These are phyloP conservation scores for Takifugu ocellatus DNA, from an alignment of 2,797 vertebrate species.

Conservation along the genomic window DNA sequence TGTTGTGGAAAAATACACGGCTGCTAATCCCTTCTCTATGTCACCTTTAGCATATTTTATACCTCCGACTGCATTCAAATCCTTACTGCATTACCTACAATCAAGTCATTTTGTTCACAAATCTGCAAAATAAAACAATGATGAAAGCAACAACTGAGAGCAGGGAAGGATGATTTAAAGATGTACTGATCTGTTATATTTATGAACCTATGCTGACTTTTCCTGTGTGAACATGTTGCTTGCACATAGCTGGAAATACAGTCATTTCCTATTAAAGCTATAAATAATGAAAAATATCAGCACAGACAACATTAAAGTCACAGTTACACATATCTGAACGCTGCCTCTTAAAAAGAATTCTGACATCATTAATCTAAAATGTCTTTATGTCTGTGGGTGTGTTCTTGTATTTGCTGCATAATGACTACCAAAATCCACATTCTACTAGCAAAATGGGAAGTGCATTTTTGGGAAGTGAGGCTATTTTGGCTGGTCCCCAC, in stretches of 20 bases:
- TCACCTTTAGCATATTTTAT: slow-evolving; percentile 38
- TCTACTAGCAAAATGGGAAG: too few species aligned
- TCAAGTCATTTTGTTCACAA: background rate
- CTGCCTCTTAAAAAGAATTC: background rate
- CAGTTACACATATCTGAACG: background rate
- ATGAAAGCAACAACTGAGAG: slow-evolving; percentile 29
- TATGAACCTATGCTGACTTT: slow-evolving; percentile 56
- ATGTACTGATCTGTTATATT: slow-evolving; percentile 59
- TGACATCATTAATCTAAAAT: too few species aligned
- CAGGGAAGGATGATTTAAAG: slow-evolving; percentile 28
- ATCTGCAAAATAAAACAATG: slow-evolving; percentile 8
- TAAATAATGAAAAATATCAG: too few species aligned
- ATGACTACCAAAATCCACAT: too few species aligned
- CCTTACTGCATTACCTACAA: background rate
- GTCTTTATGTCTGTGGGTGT: too few species aligned
- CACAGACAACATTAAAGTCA: background rate
- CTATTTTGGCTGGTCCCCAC: too few species aligned
- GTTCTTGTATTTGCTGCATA: too few species aligned
- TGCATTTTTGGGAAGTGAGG: too few species aligned
- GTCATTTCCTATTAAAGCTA: too few species aligned
- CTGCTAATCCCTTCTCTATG: slow-evolving; percentile 46
- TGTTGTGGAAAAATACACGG: slow-evolving; percentile 61
- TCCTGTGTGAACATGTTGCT: slow-evolving; percentile 30
- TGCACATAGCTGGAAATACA: slow-evolving; percentile 18
- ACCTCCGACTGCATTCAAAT: background rate